Conservation (phyloP, 2,113 vertebrate genomes). For the Hippocampus zosterae region DNA sequence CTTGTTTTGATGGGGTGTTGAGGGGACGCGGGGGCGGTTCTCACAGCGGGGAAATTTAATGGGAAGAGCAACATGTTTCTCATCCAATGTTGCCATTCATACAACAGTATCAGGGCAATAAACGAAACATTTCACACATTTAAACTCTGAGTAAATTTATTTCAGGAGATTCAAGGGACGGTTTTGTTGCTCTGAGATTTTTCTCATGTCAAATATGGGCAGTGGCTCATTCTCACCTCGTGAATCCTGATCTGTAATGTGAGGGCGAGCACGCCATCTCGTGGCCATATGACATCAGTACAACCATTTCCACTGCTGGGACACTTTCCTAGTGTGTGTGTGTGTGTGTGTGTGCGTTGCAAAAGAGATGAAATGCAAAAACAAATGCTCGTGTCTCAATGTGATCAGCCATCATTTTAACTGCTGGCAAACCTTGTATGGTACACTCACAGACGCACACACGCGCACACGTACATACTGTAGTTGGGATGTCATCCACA, state of each 20-base stretch:
- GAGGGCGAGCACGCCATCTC: conserved; percentile 25
- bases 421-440: too few relatives aligned
- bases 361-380: background rate
- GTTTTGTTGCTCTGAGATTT: background rate
- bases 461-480: background rate
- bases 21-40: too few relatives aligned
- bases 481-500: conserved; percentile 18
- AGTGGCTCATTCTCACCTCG: background rate
- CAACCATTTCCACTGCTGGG: background rate
- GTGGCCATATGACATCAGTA: conserved; percentile 20
- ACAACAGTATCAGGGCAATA: too few relatives aligned
- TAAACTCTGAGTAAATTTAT: too few relatives aligned
- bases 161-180: too few relatives aligned
- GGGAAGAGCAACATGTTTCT: background rate
- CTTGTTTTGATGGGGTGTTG: background rate
- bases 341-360: too few relatives aligned
- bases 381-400: too few relatives aligned
- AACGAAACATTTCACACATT: too few relatives aligned
- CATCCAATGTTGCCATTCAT: too few relatives aligned
- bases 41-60: background rate
- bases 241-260: background rate
- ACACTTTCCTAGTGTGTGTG: background rate
- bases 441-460: conserved; percentile 1
- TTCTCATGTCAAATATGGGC: background rate
- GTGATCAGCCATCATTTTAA: too few relatives aligned